Conservation (phyloP, 2,797 vertebrate genomes). For the Antennarius maculatus region DNA sequence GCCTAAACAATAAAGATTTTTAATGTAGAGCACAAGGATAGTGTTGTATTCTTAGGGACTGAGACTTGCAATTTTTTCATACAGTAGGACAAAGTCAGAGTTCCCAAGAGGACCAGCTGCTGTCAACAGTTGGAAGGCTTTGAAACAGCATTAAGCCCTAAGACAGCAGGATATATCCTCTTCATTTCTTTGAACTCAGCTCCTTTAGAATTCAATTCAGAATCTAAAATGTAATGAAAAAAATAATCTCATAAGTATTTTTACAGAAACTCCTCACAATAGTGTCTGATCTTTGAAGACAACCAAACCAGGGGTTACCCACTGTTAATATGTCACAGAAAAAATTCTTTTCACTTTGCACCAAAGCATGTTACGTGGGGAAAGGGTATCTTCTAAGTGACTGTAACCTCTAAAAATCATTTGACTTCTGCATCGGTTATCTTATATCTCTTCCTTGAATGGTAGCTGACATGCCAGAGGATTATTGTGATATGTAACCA, state of each 20-base stretch:
- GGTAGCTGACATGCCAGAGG: slow-evolving; percentile 26
- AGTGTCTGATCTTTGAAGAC: slow-evolving; percentile 57
- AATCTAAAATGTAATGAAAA: slow-evolving; percentile 50
- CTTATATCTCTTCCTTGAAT: slow-evolving; percentile 2
- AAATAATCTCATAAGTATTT: slow-evolving; percentile 59
- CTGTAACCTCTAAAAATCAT: slow-evolving; percentile 10
- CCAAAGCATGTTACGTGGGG: slow-evolving; percentile 4
- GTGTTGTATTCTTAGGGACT: slow-evolving; percentile 46
- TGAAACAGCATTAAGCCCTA: slow-evolving; percentile 62
- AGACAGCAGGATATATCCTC: slow-evolving; percentile 75
- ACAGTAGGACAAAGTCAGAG: slow-evolving; percentile 63
- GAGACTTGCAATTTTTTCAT: slow-evolving; percentile 53
- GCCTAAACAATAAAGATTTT: slow-evolving; percentile 54
- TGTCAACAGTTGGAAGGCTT: slow-evolving; percentile 77
- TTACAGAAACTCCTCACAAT: slow-evolving; percentile 55
- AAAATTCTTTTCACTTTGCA: slow-evolving; percentile 28
- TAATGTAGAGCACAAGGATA: slow-evolving; percentile 36
- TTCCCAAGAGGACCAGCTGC: slow-evolving; percentile 76
- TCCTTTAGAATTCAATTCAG: slow-evolving; percentile 61
- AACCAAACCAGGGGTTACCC: slow-evolving; percentile 40
- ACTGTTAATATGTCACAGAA: slow-evolving; percentile 36
- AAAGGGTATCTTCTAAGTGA: slow-evolving; percentile 10
- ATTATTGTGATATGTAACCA: slow-evolving; percentile 29
- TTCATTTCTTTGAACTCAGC: slow-evolving; percentile 67
- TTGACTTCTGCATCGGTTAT: slow-evolving; percentile 5